A percentile compares a stretch with the other conserved stretches of the same genome.
phyloP scores from a whole-genome alignment of 1,140 invertebrate species.

The Cardiocondyla obscurior region DNA sequence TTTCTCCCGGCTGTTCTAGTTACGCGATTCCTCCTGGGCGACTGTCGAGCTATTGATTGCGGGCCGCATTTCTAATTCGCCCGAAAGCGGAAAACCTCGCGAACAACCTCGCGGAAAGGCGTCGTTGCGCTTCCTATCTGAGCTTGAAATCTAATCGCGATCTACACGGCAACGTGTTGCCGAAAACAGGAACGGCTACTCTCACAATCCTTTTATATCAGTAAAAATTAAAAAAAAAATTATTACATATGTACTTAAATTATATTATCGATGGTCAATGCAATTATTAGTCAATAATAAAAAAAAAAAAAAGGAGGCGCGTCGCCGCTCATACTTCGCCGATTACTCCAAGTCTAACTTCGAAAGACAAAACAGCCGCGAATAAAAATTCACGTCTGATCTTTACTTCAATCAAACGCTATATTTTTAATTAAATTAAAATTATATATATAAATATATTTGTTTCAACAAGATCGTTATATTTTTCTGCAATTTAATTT shows the following conservation, averaged over 20 bases:
- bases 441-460: neutral
- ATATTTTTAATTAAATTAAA: neutral
- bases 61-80: neutral
- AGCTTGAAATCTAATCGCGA: constrained; percentile 8
- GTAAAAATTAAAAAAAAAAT: neutral
- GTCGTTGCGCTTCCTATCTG: neutral
- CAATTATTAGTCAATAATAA: neutral
- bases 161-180: neutral
- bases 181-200: neutral
- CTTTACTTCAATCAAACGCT: neutral
- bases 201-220: neutral
- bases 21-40: constrained; percentile 20
- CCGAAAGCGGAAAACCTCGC: neutral
- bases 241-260: no score
- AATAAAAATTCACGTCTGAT: neutral
- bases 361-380: neutral
- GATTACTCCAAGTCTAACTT: constrained; percentile 67
- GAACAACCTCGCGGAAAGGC: neutral
- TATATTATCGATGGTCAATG: neutral
- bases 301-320: neutral
- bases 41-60: neutral
- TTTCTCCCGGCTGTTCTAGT: constrained; percentile 47
- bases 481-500: neutral
- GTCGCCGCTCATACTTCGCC: neutral
- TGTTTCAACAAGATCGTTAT: neutral